Conservation (phyloP, 1,140 invertebrate species). For the Ceratina japonica region DNA sequence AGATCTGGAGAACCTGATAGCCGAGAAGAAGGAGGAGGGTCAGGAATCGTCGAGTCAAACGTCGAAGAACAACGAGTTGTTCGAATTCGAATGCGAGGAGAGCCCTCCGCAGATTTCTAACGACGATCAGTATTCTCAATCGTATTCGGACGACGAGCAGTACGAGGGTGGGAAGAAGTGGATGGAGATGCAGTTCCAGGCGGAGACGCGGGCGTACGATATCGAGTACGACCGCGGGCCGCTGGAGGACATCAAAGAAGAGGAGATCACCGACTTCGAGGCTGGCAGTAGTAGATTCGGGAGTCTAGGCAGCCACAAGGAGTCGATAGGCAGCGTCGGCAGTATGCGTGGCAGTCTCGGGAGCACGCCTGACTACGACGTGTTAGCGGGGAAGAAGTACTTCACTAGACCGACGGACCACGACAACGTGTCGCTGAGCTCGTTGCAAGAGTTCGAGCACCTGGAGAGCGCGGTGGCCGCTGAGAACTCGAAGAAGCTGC, state of each 20-base stretch:
- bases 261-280: slow-evolving; percentile 91
- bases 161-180: slow-evolving; percentile 90
- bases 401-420: slow-evolving; percentile 90
- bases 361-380: slow-evolving; percentile 92
- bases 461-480: slow-evolving; percentile 89
- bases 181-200: slow-evolving; percentile 92
- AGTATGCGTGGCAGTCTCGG: slow-evolving; percentile 88
- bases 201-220: slow-evolving; percentile 85
- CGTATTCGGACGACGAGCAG: slow-evolving; percentile 78
- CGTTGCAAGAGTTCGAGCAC: slow-evolving; percentile 95
- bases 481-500: slow-evolving; percentile 81
- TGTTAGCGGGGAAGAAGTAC: slow-evolving; percentile 87
- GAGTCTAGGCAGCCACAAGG: slow-evolving; percentile 89
- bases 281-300: slow-evolving; percentile 88
- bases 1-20: slow-evolving; percentile 86
- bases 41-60: slow-evolving; percentile 59
- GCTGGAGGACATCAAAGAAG: slow-evolving; percentile 95
- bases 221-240: slow-evolving; percentile 86
- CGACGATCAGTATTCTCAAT: slow-evolving; percentile 77
- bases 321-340: slow-evolving; percentile 87
- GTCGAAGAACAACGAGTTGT: slow-evolving; percentile 80
- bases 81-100: slow-evolving; percentile 88
- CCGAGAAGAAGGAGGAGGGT: slow-evolving; percentile 61
- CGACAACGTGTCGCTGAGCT: slow-evolving; percentile 94
- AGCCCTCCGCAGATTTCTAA: slow-evolving; percentile 82